Evolutionary conservation across 1,140 invertebrate genomes (phyloP).

Genomic region (Tetramorium alpestre): DNA sequence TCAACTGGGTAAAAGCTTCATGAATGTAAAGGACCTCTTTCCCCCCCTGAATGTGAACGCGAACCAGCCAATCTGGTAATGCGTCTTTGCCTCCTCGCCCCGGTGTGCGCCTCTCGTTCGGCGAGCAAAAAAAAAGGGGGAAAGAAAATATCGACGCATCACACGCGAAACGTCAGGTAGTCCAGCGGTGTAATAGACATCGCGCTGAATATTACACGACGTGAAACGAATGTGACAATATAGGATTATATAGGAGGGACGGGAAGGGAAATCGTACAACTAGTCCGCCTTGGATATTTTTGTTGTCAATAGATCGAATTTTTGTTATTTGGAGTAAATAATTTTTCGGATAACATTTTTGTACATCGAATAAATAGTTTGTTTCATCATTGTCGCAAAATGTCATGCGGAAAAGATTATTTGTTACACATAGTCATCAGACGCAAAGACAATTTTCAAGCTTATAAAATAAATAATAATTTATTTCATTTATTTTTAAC

Average conservation of each 20-base stretch:
- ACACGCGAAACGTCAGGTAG: conserved; percentile 43
- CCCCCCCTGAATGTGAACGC: conserved; percentile 78
- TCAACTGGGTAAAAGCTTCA: conserved; percentile 85
- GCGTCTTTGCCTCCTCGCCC: conserved; percentile 74
- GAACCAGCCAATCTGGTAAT: conserved; percentile 85
- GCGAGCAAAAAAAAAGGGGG: conserved; percentile 46
- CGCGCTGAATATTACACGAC: conserved; percentile 33
- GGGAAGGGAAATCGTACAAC: no score
- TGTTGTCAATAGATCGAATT: background rate
- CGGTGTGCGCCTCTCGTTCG: conserved; percentile 23
- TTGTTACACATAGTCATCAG: no score
- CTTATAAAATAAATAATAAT: background rate
- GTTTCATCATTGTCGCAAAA: background rate
- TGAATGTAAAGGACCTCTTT: conserved; percentile 83
- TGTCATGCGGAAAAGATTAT: no score
- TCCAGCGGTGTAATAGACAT: conserved; percentile 35
- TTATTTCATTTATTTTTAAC: background rate
- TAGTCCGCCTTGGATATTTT: background rate
- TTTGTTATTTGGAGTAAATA: conserved; percentile 19
- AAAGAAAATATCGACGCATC: conserved; percentile 58
- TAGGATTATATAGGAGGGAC: background rate
- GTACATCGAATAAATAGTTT: background rate
- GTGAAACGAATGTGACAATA: conserved; percentile 2
- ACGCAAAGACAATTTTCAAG: background rate
- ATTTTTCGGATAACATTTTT: background rate